Base-by-base conservation (phyloP, 2,888 invertebrate genomes). In the Perizoma affinitatum region DNA sequence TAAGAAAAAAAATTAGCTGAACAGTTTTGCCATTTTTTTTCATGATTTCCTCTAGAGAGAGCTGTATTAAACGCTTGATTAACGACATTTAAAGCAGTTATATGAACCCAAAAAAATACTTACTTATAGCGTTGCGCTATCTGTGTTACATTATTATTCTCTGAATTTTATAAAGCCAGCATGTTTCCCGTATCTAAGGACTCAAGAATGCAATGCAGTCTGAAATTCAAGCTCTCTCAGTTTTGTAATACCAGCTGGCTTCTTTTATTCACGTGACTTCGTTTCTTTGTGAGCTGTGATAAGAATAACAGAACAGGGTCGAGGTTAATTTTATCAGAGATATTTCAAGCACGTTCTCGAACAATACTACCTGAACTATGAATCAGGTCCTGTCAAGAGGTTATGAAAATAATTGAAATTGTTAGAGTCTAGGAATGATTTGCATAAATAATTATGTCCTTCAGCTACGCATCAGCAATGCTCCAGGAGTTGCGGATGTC, bases 181-280 rank as follows among this genome's bases (percentile, higher is more conserved):
- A 45, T 36, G 6, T 46, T 44, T 40, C 46, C n/a, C 36, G 38
- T 54, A 47, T 52, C 40, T 57, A 48, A 50, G 35, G 22, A 22
- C 47, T 47, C 47, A 43, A 48, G 47, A 53, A 58, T 54, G 52
- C 52, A 41, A 7, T 53, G 42, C 52, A 35, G 47, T 42, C 43
- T 43, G 48, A 38, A 58, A 49, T 46, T 47, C 52, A 49, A 43
- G 38, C 38, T 50, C 52, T 53, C 36, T 53, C 43, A 49, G 43
- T 47, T 58, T 53, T 49, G 58, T 45, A 49, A 59, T 54, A 54
- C 49, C 11, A 59, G 53, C 49, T 6, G 38, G 36, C 52, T 44
- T 54, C 48, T 54, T 48, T 59, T 54, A 41, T 59, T 59, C 48
- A 38, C 11, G 33, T 7, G n/a, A 58, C 58, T 53, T 58, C 54